phyloP scores from a whole-genome alignment of 1,140 invertebrate species.

The Lucilia sericata region DNA sequence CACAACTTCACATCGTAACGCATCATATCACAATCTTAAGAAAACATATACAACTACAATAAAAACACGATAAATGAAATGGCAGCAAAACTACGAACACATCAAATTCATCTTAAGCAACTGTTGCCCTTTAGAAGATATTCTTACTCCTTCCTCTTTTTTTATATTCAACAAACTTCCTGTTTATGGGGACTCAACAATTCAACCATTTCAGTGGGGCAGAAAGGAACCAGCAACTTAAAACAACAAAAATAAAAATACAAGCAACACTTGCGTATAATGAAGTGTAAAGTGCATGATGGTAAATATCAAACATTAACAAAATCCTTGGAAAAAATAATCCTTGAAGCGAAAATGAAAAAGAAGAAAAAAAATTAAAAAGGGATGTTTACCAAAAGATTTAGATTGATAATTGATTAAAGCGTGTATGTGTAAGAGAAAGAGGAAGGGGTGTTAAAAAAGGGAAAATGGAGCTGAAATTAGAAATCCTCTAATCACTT shows the following conservation, averaged over 20 bases:
- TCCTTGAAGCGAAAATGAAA: neutral
- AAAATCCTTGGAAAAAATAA: slow-evolving; percentile 13
- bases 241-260: neutral
- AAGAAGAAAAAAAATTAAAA: neutral
- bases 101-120: slow-evolving; percentile 28
- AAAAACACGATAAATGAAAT: neutral
- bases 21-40: too few relatives aligned
- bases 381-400: neutral
- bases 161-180: too few relatives aligned
- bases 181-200: too few relatives aligned
- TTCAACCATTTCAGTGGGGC: too few relatives aligned
- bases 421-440: neutral
- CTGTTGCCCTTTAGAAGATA: neutral
- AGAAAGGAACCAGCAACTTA: too few relatives aligned
- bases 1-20: too few relatives aligned
- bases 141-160: too few relatives aligned
- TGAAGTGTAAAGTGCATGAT: slow-evolving; percentile 38
- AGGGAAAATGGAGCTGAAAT: neutral
- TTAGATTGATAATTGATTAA: slow-evolving; percentile 30
- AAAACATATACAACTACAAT: neutral
- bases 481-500: slow-evolving; percentile 11
- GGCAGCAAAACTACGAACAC: neutral
- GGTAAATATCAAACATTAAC: slow-evolving; percentile 32
- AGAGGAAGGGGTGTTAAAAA: neutral
- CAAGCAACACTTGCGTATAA: slow-evolving; percentile 34